These are phyloP conservation scores for Brassicogethes aeneus DNA, from an alignment of 2,888 invertebrate species.

Conservation along the genomic window DNA sequence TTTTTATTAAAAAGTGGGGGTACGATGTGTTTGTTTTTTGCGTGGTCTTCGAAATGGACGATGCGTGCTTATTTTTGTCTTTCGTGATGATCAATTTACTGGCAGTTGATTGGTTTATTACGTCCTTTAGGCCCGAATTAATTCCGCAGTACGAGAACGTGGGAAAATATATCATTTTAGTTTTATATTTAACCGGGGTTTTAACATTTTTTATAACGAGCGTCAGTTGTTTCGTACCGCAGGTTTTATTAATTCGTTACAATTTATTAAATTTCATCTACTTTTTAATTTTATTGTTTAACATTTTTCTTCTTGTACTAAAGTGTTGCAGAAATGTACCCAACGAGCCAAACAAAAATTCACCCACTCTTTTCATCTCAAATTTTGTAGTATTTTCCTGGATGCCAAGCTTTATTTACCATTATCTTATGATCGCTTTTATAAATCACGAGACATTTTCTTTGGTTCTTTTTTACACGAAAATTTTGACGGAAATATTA, in stretches of 20 bases:
- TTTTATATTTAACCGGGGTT: not conserved
- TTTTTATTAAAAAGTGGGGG: not conserved
- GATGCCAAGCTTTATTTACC: slow-evolving; percentile 15
- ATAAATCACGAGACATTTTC: not conserved
- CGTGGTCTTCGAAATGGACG: slow-evolving; percentile 1
- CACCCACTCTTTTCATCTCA: not conserved
- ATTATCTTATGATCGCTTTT: slow-evolving; percentile 7
- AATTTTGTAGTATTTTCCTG: slow-evolving; percentile 13
- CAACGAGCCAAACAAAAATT: not conserved
- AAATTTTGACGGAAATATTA: not conserved
- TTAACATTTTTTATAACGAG: not conserved
- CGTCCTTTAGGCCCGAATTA: slow-evolving; percentile 6
- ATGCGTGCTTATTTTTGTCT: slow-evolving; percentile 2
- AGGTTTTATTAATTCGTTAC: not conserved
- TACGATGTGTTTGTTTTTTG: not conserved
- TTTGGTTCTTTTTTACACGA: not conserved
- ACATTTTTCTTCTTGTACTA: not conserved
- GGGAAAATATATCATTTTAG: not conserved
- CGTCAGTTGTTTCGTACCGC: not conserved
- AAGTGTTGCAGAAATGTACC: not conserved
- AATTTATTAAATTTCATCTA: not conserved
- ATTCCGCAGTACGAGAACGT: slow-evolving; percentile 5
- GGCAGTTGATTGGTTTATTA: slow-evolving; percentile 12
- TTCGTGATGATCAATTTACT: slow-evolving; percentile 2
- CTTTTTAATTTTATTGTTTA: not conserved